A percentile compares a stretch with the other conserved stretches of the same genome.
Conservation (phyloP, 2,797 vertebrate species). For the Picus viridis region DNA sequence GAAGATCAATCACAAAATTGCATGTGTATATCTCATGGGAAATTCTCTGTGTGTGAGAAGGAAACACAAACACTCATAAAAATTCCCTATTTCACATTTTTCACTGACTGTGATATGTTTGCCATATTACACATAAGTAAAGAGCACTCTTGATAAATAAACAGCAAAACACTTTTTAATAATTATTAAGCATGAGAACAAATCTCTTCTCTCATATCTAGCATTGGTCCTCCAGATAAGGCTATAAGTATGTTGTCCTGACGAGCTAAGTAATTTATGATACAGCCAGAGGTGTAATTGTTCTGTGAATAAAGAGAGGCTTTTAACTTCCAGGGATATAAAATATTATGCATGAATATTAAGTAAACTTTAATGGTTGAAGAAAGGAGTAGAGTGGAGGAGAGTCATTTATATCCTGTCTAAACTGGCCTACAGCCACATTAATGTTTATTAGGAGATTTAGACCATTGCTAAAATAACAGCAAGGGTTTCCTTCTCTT, state of each 20-base stretch:
- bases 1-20: conserved; percentile 50
- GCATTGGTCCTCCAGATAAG: neutral
- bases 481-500: neutral
- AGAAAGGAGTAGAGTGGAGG: conserved; percentile 4
- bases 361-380: conserved; percentile 56
- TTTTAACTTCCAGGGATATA: conserved; percentile 13
- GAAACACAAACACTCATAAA: conserved; percentile 10
- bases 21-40: conserved; percentile 14
- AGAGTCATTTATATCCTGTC: conserved; percentile 15
- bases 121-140: neutral
- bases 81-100: conserved; percentile 1
- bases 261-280: conserved; percentile 32
- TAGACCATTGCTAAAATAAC: neutral
- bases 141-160: neutral
- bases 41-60: conserved; percentile 2
- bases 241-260: neutral
- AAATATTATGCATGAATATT: conserved; percentile 52
- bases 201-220: neutral
- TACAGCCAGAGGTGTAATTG: conserved; percentile 30
- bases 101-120: conserved; percentile 10
- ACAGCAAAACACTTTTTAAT: conserved; percentile 1
- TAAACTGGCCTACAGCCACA: conserved; percentile 2
- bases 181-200: neutral
- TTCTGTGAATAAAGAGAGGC: conserved; percentile 36
- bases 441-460: neutral